phyloP scores from a whole-genome alignment of 2,888 invertebrate species.

The Plebejus melissa region DNA sequence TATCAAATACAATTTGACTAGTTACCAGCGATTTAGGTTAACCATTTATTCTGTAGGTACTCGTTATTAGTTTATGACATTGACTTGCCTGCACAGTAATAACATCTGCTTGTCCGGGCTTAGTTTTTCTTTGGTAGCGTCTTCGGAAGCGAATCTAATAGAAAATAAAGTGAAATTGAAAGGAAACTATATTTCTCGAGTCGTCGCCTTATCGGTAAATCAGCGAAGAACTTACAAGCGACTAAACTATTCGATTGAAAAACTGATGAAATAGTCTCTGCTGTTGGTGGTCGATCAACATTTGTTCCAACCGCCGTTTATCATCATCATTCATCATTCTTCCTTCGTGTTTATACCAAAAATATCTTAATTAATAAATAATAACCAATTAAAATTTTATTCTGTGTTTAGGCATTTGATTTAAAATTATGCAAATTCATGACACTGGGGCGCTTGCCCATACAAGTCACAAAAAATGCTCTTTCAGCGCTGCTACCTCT shows the following conservation, averaged over 20 bases:
- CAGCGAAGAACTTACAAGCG: slow-evolving; percentile 8
- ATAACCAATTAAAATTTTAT: too few relatives aligned
- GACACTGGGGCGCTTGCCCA: too few relatives aligned
- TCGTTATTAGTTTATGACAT: not conserved
- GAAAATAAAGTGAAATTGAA: slow-evolving; percentile 38
- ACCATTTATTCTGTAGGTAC: too few relatives aligned
- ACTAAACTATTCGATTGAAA: not conserved
- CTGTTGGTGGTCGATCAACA: not conserved
- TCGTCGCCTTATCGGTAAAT: slow-evolving; percentile 20
- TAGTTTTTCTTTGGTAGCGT: slow-evolving; percentile 77
- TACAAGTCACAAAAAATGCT: too few relatives aligned
- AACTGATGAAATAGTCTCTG: not conserved
- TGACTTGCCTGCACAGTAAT: slow-evolving; percentile 69
- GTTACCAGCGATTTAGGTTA: too few relatives aligned
- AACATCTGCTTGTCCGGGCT: slow-evolving; percentile 73
- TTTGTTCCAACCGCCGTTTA: not conserved
- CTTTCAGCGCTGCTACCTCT: too few relatives aligned
- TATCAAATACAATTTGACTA: not conserved
- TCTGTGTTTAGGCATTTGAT: too few relatives aligned
- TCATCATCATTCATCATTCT: not conserved
- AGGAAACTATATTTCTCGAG: slow-evolving; percentile 19
- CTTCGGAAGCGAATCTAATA: slow-evolving; percentile 77
- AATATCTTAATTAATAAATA: too few relatives aligned
- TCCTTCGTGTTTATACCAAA: not conserved
- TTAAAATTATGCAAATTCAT: too few relatives aligned